phyloP scores from a whole-genome alignment of 2,797 vertebrate genomes.

The Chelon labrosus region DNA sequence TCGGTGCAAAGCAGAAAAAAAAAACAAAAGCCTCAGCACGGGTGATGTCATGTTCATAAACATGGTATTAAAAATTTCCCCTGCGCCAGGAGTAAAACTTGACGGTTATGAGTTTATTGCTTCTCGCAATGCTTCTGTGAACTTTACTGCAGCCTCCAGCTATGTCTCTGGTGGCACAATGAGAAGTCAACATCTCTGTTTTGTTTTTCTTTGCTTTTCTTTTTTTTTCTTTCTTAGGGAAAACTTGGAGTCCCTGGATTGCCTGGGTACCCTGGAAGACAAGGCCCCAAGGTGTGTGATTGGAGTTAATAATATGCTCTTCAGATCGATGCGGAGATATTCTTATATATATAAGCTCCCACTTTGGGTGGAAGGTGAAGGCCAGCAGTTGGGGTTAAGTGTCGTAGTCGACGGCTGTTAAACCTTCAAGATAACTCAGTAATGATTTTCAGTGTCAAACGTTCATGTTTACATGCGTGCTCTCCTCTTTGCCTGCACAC shows the following conservation, averaged over 20 bases:
- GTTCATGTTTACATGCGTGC: not conserved
- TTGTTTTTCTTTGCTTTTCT: conserved; percentile 30
- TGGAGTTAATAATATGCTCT: not conserved
- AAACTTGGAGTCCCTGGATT: conserved; percentile 98
- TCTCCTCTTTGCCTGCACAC: not conserved
- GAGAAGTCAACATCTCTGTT: conserved; percentile 26
- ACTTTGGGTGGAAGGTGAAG: not conserved
- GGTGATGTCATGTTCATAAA: conserved; percentile 54
- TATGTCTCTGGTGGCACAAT: conserved; percentile 30
- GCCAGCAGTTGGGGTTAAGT: not conserved
- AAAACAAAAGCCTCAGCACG: not conserved
- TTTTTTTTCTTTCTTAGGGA: conserved; percentile 83
- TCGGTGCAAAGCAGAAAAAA: conserved; percentile 12
- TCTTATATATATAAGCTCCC: not conserved
- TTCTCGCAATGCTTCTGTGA: conserved; percentile 37
- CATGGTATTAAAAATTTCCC: conserved; percentile 19
- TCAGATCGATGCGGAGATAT: conserved; percentile 12
- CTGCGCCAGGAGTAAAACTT: conserved; percentile 34
- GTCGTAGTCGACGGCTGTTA: not conserved
- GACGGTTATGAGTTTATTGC: conserved; percentile 45
- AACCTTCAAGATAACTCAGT: not conserved
- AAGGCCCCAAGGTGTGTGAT: conserved; percentile 92
- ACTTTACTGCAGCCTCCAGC: conserved; percentile 31
- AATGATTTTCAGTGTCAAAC: not conserved
- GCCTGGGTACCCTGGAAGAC: conserved; percentile 97